phyloP scores from a whole-genome alignment of 2,113 vertebrate species.

The Xiphorhynchus elegans region DNA sequence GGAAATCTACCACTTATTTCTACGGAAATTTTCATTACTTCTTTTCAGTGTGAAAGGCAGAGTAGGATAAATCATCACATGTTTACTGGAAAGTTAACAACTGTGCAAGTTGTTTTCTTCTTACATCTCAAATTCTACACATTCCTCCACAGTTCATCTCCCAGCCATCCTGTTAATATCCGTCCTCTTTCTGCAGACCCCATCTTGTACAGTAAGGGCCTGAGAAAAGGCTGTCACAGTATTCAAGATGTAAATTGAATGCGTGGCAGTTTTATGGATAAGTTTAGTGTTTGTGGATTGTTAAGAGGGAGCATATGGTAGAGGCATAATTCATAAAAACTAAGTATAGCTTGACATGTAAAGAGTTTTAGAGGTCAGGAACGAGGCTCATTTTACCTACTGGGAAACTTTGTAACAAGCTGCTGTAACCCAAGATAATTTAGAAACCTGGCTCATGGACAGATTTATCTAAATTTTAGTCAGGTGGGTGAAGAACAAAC shows the following conservation, averaged over 20 bases:
- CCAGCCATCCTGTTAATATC: background rate
- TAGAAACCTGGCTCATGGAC: background rate
- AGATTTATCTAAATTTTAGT: background rate
- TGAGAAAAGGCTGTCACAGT: background rate
- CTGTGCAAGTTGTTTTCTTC: background rate
- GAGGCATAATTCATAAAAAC: slow-evolving; percentile 5
- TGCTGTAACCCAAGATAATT: background rate
- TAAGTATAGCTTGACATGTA: background rate
- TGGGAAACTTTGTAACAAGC: background rate
- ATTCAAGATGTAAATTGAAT: background rate
- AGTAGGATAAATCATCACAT: background rate
- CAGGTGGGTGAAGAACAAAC: background rate
- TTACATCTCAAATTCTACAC: background rate
- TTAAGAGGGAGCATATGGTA: background rate
- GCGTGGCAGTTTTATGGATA: background rate
- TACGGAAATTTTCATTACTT: background rate
- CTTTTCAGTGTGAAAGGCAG: background rate
- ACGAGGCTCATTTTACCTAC: background rate
- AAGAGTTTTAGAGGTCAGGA: background rate
- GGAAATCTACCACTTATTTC: background rate
- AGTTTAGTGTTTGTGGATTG: background rate
- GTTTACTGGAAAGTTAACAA: background rate
- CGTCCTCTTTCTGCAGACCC: background rate
- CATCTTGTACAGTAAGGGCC: background rate
- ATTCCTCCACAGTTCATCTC: background rate